Conservation (phyloP, 2,797 vertebrate species). For the Falco berigora region DNA sequence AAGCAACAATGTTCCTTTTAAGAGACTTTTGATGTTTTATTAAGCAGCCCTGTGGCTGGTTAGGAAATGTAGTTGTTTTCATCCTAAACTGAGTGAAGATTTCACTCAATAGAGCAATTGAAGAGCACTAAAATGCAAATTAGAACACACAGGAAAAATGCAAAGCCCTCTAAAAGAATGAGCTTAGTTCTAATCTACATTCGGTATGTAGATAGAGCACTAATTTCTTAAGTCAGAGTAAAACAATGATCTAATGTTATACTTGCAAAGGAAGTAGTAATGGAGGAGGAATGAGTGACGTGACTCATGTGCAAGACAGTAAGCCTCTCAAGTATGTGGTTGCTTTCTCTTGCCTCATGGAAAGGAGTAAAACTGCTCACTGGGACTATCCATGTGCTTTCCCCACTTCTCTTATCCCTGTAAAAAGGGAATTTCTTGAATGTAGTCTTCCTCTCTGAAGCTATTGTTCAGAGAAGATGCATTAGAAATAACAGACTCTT, state of each 20-base stretch:
- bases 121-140: background rate
- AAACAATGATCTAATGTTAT: background rate
- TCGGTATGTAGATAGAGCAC: background rate
- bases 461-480: background rate
- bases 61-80: background rate
- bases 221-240: background rate
- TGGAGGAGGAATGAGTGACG: background rate
- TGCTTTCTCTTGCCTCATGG: background rate
- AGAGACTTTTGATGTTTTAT: background rate
- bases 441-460: background rate
- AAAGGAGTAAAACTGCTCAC: background rate
- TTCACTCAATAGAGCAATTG: background rate
- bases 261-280: background rate
- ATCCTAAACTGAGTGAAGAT: background rate
- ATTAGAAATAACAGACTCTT: background rate
- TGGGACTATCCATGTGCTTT: background rate
- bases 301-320: background rate
- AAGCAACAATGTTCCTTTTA: background rate
- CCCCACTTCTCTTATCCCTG: background rate
- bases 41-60: background rate
- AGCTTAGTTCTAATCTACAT: background rate
- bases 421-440: background rate
- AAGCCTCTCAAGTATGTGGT: accelerated
- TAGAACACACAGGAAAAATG: background rate
- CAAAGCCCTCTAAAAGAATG: background rate